phyloP scores from a whole-genome alignment of 2,797 vertebrate species.

The Ciconia nigra region DNA sequence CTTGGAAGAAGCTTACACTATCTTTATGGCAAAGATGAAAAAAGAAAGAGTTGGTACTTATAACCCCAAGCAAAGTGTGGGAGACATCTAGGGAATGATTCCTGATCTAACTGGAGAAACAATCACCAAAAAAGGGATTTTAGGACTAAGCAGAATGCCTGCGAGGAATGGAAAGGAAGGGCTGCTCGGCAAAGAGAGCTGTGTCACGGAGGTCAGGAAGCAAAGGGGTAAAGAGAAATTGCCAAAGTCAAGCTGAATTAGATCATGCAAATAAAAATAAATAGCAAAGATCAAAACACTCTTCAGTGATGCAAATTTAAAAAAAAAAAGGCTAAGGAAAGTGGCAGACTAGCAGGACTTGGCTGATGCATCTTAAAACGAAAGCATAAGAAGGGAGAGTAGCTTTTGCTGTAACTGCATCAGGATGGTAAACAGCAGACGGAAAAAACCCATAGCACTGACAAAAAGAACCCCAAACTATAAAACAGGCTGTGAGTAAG shows the following conservation, averaged over 20 bases:
- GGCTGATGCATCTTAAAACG: background rate
- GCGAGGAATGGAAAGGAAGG: background rate
- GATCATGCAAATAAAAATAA: conserved; percentile 20
- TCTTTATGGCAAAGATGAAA: background rate
- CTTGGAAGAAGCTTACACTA: background rate
- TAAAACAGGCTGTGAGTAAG: background rate
- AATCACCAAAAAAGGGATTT: background rate
- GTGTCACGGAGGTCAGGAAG: background rate
- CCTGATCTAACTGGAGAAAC: background rate
- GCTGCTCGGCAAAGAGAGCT: background rate
- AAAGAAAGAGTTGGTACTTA: background rate
- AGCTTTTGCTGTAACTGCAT: background rate
- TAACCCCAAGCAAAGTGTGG: background rate
- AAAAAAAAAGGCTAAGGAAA: background rate
- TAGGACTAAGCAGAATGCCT: background rate
- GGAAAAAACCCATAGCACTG: background rate
- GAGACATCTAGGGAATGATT: background rate
- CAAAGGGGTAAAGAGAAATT: conserved; percentile 11
- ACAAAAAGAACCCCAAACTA: background rate
- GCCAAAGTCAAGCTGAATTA: conserved; percentile 6
- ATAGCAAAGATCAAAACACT: background rate
- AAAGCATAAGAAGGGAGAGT: background rate
- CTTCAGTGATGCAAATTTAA: background rate
- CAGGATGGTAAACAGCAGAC: background rate
- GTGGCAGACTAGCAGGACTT: background rate